Base-by-base conservation (phyloP, 2,797 vertebrate species). In the Alosa sapidissima region DNA sequence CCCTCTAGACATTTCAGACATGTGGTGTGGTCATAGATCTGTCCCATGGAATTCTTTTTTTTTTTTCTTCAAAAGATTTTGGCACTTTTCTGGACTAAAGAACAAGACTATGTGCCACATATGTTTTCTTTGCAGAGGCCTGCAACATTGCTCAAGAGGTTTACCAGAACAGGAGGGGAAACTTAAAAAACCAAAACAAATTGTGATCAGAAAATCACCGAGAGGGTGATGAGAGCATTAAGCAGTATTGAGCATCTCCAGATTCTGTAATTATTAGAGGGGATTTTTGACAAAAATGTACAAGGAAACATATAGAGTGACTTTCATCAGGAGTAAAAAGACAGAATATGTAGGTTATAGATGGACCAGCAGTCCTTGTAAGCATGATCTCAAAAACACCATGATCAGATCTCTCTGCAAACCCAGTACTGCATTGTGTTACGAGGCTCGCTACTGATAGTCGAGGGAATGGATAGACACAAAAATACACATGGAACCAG, bases 311-410 rank as follows among this genome's bases (percentile, higher is more conserved):
- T 83, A 84, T 90, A 75, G 90, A 87, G 90, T 92, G 86, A 45
- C 41, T 92, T 95, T 95, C 95, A 94, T 95, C 88, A 92, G 91
- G 93, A 93, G 91, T 93, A 94, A 91, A 93, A 92, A 94, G 92
- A 93, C 92, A 94, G 93, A 91, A 90, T 93, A 90, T 92, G 89
- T 89, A 88, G 91, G 94, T 94, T 92, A 94, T 94, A 94, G 91
- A 93, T 47, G 90, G 85, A 87, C 91, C 90, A 89, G 90, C 85
- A 84, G 85, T 92, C 88, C 91, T 91, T 87, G 91, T 89, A 88
- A 89, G 88, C 88, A 89, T 88, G 83, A 89, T 89, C 88, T 89
- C 72, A 78, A 84, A 85, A 90, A 86, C 84, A 87, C 87, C 87
- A 88, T 85, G 81, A 85, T 85, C 85, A 89, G 90, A 87, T 86